Percentiles rank a stretch among this genome's conserved stretches.
Conservation (phyloP, 2,888 invertebrate species). For the Allygus modestus region DNA sequence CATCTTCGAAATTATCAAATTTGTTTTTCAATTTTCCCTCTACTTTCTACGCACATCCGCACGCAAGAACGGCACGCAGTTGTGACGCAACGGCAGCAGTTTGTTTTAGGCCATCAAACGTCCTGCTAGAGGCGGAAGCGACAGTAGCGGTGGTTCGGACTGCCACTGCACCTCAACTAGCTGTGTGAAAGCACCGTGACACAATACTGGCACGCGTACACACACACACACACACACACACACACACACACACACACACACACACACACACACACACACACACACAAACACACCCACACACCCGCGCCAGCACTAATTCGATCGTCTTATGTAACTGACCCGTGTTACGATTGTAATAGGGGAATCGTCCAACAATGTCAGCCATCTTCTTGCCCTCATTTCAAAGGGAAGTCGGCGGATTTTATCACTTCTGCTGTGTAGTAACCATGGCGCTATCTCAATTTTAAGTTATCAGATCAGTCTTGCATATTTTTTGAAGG, state of each 20-base stretch:
- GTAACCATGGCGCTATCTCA: too few relatives aligned
- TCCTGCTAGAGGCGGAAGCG: constrained; percentile 10
- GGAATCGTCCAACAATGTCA: constrained; percentile 9
- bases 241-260: constrained; percentile 12
- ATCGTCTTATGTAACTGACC: background rate
- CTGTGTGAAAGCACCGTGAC: constrained; percentile 34
- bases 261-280: constrained; percentile 9
- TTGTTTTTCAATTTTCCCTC: too few relatives aligned
- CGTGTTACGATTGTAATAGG: background rate
- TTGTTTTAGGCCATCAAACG: constrained; percentile 28
- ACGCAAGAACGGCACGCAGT: background rate
- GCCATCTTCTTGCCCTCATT: background rate
- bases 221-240: constrained; percentile 17
- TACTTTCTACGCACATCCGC: background rate
- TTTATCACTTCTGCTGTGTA: too few relatives aligned
- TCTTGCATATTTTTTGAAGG: too few relatives aligned
- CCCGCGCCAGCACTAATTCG: background rate
- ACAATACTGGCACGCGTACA: background rate
- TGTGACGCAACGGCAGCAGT: constrained; percentile 33
- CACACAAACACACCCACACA: constrained; percentile 12
- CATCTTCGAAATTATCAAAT: too few relatives aligned
- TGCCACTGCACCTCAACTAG: constrained; percentile 20
- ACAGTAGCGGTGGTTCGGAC: background rate
- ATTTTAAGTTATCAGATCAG: too few relatives aligned
- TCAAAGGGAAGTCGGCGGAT: too few relatives aligned